A percentile compares a stretch with the other conserved stretches of the same genome.
Evolutionary conservation across 2,888 invertebrate genomes (phyloP).

Genomic region (Mechanitis mazaeus): DNA sequence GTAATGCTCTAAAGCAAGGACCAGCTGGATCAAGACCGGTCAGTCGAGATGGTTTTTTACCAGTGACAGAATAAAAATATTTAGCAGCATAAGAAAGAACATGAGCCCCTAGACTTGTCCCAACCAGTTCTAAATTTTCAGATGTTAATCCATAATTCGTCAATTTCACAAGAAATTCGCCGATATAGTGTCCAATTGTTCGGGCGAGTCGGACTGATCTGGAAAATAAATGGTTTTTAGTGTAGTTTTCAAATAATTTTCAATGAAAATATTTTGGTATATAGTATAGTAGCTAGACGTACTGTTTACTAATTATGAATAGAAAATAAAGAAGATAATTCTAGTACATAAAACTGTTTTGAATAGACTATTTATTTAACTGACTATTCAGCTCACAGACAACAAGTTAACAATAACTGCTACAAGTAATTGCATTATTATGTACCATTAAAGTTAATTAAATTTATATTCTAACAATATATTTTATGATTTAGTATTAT

Average conservation of each 20-base stretch:
- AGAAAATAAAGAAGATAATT: not conserved
- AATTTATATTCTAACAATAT: too few relatives aligned
- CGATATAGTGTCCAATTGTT: conserved; percentile 53
- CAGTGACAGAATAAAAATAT: conserved; percentile 52
- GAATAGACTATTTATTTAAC: conserved; percentile 1
- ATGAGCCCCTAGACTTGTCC: conserved; percentile 61
- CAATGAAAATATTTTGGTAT: too few relatives aligned
- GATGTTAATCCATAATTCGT: conserved; percentile 47
- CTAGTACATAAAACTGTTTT: not conserved
- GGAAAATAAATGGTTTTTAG: conserved; percentile 29
- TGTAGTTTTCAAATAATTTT: too few relatives aligned
- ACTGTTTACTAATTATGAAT: too few relatives aligned
- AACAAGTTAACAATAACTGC: too few relatives aligned
- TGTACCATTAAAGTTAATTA: too few relatives aligned
- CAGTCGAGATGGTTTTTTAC: conserved; percentile 52
- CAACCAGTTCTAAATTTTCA: conserved; percentile 56
- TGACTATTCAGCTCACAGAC: not conserved
- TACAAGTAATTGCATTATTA: too few relatives aligned
- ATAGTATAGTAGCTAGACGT: too few relatives aligned
- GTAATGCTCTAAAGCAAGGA: conserved; percentile 57
- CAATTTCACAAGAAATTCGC: conserved; percentile 55
- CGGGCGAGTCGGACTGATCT: conserved; percentile 59
- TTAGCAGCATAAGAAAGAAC: conserved; percentile 53
- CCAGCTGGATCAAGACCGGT: conserved; percentile 67
- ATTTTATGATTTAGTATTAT: too few relatives aligned